Evolutionary conservation across 2,113 vertebrate genomes (phyloP).

Genomic region (Tonatia bakeri): DNA sequence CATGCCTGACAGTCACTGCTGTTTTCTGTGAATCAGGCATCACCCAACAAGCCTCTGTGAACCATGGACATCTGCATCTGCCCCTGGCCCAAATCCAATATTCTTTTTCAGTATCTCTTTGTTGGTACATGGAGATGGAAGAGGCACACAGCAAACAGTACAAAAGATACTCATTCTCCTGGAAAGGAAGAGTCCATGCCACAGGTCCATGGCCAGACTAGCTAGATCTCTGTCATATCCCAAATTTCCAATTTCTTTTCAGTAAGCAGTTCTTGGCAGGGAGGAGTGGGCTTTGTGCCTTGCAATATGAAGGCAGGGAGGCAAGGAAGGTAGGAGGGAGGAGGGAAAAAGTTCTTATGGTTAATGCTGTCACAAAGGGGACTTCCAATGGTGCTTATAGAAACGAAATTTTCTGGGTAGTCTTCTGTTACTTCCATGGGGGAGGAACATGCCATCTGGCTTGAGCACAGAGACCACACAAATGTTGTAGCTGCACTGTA

Average conservation of each 20-base stretch:
- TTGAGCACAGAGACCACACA: conserved; percentile 71
- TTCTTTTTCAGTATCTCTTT: conserved; percentile 63
- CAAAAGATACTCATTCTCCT: conserved; percentile 64
- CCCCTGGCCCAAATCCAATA: conserved; percentile 61
- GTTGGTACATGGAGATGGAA: conserved; percentile 55
- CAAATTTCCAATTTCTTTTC: conserved; percentile 63
- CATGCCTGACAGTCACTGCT: conserved; percentile 29
- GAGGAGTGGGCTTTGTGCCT: conserved; percentile 63
- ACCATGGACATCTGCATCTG: conserved; percentile 75
- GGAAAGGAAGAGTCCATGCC: conserved; percentile 62
- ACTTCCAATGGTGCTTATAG: conserved; percentile 65
- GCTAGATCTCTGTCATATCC: conserved; percentile 60
- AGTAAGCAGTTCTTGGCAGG: conserved; percentile 63
- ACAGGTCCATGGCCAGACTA: conserved; percentile 63
- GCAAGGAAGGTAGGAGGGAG: conserved; percentile 51
- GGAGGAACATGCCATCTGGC: conserved; percentile 72
- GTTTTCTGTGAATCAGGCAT: conserved; percentile 26
- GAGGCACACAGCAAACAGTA: conserved; percentile 55
- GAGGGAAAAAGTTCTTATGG: conserved; percentile 56
- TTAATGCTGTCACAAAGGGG: conserved; percentile 70
- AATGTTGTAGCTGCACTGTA: conserved; percentile 53
- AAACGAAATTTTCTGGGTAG: conserved; percentile 68
- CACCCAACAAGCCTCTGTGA: conserved; percentile 34
- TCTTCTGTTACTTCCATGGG: conserved; percentile 67
- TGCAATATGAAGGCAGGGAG: conserved; percentile 52